phyloP scores from a whole-genome alignment of 1,140 invertebrate species.

The Drosophila takahashii region DNA sequence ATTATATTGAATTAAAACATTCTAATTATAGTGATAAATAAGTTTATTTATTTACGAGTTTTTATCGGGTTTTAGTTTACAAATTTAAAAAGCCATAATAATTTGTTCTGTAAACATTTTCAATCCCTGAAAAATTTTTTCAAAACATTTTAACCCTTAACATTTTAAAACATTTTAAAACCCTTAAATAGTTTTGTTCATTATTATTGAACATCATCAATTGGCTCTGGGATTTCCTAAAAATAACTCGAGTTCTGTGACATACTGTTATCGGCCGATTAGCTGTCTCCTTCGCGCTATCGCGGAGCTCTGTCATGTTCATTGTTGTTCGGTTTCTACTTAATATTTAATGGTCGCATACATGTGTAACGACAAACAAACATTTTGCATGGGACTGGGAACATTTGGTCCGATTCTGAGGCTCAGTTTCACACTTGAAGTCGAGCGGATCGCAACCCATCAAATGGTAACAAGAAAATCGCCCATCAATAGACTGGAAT shows the following conservation, averaged over 20 bases:
- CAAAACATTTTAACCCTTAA: too few relatives aligned
- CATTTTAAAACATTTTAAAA: too few relatives aligned
- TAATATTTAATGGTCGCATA: conserved; percentile 55
- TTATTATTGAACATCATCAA: background rate
- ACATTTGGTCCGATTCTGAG: conserved; percentile 58
- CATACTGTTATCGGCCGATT: conserved; percentile 39
- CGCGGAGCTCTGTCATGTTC: conserved; percentile 33
- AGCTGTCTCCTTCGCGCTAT: conserved; percentile 42
- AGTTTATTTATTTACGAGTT: too few relatives aligned
- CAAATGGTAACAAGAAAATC: conserved; percentile 28
- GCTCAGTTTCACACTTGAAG: conserved; percentile 68
- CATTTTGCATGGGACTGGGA: conserved; percentile 65
- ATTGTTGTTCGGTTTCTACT: conserved; percentile 59
- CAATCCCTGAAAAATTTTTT: too few relatives aligned
- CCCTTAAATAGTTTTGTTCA: background rate
- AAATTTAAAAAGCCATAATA: too few relatives aligned
- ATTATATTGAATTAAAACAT: too few relatives aligned
- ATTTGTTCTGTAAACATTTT: too few relatives aligned
- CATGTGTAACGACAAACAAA: conserved; percentile 55
- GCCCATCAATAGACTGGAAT: conserved; percentile 10
- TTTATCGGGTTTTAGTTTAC: too few relatives aligned
- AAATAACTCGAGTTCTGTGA: conserved; percentile 5
- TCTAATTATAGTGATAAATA: too few relatives aligned
- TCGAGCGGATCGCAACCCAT: conserved; percentile 51
- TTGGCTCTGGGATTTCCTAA: background rate